phyloP scores from a whole-genome alignment of 1,140 invertebrate genomes.

The Aphelenchoides besseyi region DNA sequence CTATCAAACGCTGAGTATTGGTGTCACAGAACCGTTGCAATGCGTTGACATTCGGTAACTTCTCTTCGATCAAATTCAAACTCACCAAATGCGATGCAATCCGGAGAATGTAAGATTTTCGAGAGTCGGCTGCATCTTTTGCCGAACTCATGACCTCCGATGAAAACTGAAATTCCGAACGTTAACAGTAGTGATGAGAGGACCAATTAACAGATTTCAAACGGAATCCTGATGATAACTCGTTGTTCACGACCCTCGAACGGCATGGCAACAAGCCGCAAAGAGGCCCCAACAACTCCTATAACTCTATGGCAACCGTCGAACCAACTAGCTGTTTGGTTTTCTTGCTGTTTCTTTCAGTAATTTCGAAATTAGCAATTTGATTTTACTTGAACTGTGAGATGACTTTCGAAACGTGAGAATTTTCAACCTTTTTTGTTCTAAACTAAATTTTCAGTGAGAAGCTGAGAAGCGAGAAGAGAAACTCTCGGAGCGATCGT shows the following conservation, averaged over 20 bases:
- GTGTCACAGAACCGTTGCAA: constrained; percentile 53
- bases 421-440: too few relatives aligned
- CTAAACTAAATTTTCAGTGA: too few relatives aligned
- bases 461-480: too few relatives aligned
- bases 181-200: not conserved
- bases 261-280: not conserved
- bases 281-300: not conserved
- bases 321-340: too few relatives aligned
- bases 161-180: constrained; percentile 6
- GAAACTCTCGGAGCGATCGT: too few relatives aligned
- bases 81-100: constrained; percentile 58
- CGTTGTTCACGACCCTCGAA: not conserved
- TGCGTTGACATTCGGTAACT: constrained; percentile 51
- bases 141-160: not conserved
- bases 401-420: too few relatives aligned
- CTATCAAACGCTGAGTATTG: constrained; percentile 43
- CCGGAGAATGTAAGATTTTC: constrained; percentile 39
- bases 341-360: too few relatives aligned
- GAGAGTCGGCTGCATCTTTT: constrained; percentile 14
- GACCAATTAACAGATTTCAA: not conserved
- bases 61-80: constrained; percentile 57
- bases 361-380: too few relatives aligned
- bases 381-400: too few relatives aligned
- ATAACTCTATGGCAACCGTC: not conserved
- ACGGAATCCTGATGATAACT: too few relatives aligned